These are phyloP conservation scores for Dicyrtomina minuta DNA, from an alignment of 2,888 invertebrate species.

Conservation along the genomic window DNA sequence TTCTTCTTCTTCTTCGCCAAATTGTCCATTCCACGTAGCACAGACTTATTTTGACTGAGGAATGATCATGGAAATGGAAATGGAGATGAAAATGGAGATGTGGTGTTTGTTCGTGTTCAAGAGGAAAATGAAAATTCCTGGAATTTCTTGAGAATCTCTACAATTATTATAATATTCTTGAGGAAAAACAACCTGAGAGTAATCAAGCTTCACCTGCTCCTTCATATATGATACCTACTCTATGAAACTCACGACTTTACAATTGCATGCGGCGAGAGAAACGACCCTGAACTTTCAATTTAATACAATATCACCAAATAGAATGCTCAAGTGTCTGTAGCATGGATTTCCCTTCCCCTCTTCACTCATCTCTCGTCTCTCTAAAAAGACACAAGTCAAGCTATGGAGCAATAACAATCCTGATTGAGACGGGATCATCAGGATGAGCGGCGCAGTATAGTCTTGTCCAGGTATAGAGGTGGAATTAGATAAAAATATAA, in stretches of 20 bases:
- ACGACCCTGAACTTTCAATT: slow-evolving; percentile 28
- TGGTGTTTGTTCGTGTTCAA: neutral
- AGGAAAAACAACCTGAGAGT: neutral
- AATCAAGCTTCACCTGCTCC: neutral
- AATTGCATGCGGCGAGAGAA: slow-evolving; percentile 25
- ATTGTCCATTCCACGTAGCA: no score
- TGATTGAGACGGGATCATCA: no score
- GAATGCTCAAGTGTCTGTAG: no score
- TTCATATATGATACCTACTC: neutral
- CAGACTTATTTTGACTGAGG: no score
- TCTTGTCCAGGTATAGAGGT: slow-evolving; percentile 11
- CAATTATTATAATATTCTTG: neutral
- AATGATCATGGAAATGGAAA: neutral
- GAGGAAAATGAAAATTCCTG: neutral
- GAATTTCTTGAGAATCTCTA: neutral
- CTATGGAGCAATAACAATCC: no score
- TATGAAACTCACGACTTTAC: slow-evolving; percentile 9
- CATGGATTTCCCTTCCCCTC: no score
- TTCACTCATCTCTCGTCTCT: no score
- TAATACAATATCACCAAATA: no score
- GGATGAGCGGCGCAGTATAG: no score
- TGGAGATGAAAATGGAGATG: neutral
- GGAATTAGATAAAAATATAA: no score
- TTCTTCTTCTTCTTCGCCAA: no score
- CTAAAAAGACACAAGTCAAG: no score